Evolutionary conservation across 2,888 invertebrate genomes (phyloP), one percentile per base, ranked within the genome.

Genomic region (Cacoxenus indagator): DNA sequence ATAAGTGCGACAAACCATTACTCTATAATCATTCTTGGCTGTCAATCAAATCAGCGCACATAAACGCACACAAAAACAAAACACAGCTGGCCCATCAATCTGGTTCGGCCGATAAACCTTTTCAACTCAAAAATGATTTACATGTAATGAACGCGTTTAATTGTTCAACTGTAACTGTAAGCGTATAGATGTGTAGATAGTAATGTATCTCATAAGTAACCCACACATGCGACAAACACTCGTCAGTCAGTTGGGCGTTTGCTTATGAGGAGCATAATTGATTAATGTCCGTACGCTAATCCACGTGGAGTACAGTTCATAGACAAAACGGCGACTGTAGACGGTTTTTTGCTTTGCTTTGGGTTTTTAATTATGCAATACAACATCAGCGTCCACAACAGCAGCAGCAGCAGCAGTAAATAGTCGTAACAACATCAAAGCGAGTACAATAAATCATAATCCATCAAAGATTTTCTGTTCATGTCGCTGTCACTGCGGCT

Each of bases 351-450:
- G n/a, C n/a, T n/a, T n/a, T n/a, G n/a, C n/a, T n/a, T n/a, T n/a
- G n/a, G n/a, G 78, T 70, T 80, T 80, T 83, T 82, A 80, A 80
- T 80, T 80, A 78, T 78, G 70, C 83, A 74, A 80, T 78, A 75
- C 75, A 82, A 75, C 82, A 80, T 80, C 78, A 78, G 62, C 78
- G 37, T 8, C 22, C 51, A 22, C 24, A 51, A 19, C 17, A 6
- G 51, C 8, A 73, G 37, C 51, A 51, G 43, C 48, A 61, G 22
- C 24, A 65, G 26, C 51, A 29, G 54, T 43, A 46, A 17, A 19
- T 24, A 65, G 31, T 43, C 14, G 62, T n/a, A 64, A 14, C 54
- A 65, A 55, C 31, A 46, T 37, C 57, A 55, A 59, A 48, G 48
- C 59, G 68, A 43, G 14, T 66, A 72, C 84, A 80, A 80, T 80